Percentiles rank a stretch among this genome's conserved stretches.
phyloP scores from a whole-genome alignment of 1,140 invertebrate genomes.

The Sarcophaga bullata region DNA sequence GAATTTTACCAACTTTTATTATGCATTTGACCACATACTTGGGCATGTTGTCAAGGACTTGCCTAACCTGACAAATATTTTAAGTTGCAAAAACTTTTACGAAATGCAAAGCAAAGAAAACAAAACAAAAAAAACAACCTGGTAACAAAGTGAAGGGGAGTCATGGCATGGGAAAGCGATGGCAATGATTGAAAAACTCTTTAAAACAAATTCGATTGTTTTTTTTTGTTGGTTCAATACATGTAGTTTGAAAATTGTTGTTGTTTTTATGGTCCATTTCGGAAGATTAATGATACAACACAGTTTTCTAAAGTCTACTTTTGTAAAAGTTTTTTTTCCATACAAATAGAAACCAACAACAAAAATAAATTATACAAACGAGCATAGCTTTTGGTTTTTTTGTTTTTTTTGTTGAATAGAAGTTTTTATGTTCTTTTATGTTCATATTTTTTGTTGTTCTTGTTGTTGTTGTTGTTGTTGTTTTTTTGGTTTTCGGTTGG shows the following conservation, averaged over 20 bases:
- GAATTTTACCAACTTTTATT: neutral
- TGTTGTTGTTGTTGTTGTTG: no score
- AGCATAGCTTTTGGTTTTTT: neutral
- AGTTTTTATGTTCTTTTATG: neutral
- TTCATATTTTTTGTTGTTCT: neutral
- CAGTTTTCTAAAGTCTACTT: conserved; percentile 31
- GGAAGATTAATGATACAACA: conserved; percentile 34
- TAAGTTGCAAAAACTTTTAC: neutral
- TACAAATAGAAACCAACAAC: neutral
- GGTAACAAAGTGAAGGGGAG: neutral
- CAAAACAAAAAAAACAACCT: neutral
- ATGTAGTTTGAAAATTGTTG: no score
- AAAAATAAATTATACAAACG: neutral
- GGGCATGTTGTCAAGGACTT: neutral
- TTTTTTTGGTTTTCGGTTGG: no score
- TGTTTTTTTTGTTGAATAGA: neutral
- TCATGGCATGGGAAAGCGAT: neutral
- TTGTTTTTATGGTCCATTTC: conserved; percentile 38
- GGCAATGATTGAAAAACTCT: neutral
- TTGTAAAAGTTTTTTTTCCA: neutral
- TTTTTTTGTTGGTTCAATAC: no score
- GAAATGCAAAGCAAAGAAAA: neutral
- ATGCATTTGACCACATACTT: conserved; percentile 12
- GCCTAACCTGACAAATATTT: neutral
- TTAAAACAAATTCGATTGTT: neutral